phyloP scores from a whole-genome alignment of 2,797 vertebrate genomes.

The Acrossocheilus wenchowensis region DNA sequence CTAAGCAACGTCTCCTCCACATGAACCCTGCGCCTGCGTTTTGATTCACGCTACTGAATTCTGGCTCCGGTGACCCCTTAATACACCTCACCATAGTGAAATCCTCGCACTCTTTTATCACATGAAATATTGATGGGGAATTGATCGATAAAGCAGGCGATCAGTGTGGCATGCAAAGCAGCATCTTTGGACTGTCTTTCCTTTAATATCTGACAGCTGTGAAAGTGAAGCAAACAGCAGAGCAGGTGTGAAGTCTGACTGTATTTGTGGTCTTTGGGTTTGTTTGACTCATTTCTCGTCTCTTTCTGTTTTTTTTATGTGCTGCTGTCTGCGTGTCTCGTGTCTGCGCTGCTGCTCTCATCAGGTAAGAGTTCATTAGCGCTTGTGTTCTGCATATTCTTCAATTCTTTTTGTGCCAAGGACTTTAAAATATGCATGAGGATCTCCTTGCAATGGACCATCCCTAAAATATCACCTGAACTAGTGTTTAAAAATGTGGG shows the following conservation, averaged over 20 bases:
- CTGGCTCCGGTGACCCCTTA: slow-evolving; percentile 38
- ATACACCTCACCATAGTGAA: slow-evolving; percentile 35
- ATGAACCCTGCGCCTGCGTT: slow-evolving; percentile 18
- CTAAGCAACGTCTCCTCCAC: slow-evolving; percentile 73
- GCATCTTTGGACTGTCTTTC: slow-evolving; percentile 26
- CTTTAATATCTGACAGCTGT: not conserved
- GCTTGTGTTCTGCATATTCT: too few species aligned
- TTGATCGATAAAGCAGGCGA: slow-evolving; percentile 24
- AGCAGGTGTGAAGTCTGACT: not conserved
- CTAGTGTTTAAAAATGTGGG: not conserved
- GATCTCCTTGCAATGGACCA: not conserved
- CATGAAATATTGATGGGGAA: slow-evolving; percentile 54
- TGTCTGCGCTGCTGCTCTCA: not conserved
- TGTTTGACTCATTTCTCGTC: not conserved
- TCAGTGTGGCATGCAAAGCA: slow-evolving; percentile 45
- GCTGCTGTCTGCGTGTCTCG: not conserved
- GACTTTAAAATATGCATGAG: not conserved
- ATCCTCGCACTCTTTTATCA: slow-evolving; percentile 41
- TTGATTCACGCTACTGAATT: not conserved
- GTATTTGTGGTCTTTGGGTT: not conserved
- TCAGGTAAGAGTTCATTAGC: slow-evolving; percentile 39
- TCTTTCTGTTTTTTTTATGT: slow-evolving; percentile 25
- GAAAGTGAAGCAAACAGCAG: not conserved
- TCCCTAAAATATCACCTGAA: not conserved
- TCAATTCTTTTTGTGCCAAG: not conserved